phyloP scores from a whole-genome alignment of 2,888 invertebrate species.

The Lapara coniferarum region DNA sequence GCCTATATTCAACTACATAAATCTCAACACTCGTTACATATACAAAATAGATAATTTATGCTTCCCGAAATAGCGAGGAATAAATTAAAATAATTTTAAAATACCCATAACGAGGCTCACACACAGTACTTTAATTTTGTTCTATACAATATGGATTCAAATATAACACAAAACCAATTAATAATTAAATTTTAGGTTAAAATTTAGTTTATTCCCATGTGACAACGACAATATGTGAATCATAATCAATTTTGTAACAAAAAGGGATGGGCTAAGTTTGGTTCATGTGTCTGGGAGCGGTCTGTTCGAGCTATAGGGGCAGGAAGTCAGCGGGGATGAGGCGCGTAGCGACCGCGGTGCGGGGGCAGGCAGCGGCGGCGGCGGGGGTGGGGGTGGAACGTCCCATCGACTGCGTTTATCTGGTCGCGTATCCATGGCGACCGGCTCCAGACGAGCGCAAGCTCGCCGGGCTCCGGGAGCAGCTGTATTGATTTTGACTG shows the following conservation, averaged over 20 bases:
- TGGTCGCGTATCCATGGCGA: conserved; percentile 74
- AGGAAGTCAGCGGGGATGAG: conserved; percentile 29
- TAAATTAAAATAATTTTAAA: too few species aligned
- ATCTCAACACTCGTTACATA: too few species aligned
- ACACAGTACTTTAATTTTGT: too few species aligned
- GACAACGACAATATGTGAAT: conserved; percentile 56
- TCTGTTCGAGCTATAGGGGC: conserved; percentile 27
- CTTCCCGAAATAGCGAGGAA: too few species aligned
- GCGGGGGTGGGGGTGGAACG: conserved; percentile 35
- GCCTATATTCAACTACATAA: too few species aligned
- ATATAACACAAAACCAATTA: too few species aligned
- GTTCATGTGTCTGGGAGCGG: conserved; percentile 35
- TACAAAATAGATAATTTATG: too few species aligned
- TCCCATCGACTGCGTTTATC: conserved; percentile 53
- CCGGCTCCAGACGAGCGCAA: conserved; percentile 69
- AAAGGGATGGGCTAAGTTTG: conserved; percentile 42
- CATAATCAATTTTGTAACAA: conserved; percentile 40
- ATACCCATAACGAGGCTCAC: too few species aligned
- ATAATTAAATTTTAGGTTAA: too few species aligned
- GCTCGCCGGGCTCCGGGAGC: conserved; percentile 73
- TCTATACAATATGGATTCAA: too few species aligned
- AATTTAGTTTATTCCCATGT: conserved; percentile 25
- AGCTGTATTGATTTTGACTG: conserved; percentile 84
- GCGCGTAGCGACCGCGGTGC: conserved; percentile 30
- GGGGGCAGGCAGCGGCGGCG: conserved; percentile 32